Base-by-base conservation (phyloP, 2,797 vertebrate genomes). In the Hemitrygon akajei region DNA sequence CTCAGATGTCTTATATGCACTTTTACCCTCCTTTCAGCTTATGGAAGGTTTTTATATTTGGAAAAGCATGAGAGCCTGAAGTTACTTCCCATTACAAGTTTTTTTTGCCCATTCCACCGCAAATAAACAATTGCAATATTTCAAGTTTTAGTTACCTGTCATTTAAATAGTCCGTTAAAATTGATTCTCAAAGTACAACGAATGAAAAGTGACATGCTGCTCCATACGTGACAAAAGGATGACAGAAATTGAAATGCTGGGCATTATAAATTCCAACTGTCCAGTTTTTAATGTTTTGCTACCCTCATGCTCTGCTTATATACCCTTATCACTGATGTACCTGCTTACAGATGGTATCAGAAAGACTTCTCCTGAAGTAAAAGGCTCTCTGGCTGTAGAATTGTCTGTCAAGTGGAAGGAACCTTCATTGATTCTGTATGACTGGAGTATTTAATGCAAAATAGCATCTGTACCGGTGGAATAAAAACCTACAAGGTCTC, bases 401-500 rank as follows among this genome's bases (percentile, higher is more conserved):
- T 89, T 14, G 60, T 89, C 86, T 89, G 86, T n/a, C 60, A 63
- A 89, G 63, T 89, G 86, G 63, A 89, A 89, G 60, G 86, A 66
- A 89, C 86, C 63, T 89, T 89, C 86, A 89, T 18, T 56, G 86
- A 89, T 89, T 89, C 86, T 69, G 60, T 69, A 89, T 89, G 86
- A 37, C 66, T 89, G 86, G 63, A 89, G 86, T 37, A 89, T 66
- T 89, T 69, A 69, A 34, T 34, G 86, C 60, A 89, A 89, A 63
- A 89, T 69, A 89, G 77, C 77, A 10, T 79, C 77, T 79, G 77
- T 79, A 79, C 77, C n/a, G 77, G 77, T 37, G 77, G 77, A 76
- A 76, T 47, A 47, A 66, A 76, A 76, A 76, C 27, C 27, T 76
- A 79, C 60, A 89, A 89, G 16, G 60, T 89, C 20, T 89, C 86